A percentile compares a stretch with the other conserved stretches of the same genome.
Evolutionary conservation across 2,888 invertebrate species (phyloP).

Genomic region (Cinara cedri): DNA sequence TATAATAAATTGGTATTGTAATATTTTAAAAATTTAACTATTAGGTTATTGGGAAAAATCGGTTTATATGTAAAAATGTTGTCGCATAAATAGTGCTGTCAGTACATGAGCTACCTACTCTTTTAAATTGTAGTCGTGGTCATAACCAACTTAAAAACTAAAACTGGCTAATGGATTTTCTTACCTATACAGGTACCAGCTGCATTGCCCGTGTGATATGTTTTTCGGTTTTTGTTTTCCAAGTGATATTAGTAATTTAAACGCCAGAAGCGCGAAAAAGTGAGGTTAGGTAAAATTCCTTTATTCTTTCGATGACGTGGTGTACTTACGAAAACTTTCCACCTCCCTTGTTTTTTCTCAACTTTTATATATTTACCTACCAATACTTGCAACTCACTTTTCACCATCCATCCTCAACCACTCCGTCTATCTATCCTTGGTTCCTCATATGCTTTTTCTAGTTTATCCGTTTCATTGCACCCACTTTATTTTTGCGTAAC

Average conservation of each 20-base stretch:
- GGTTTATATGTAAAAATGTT: too few species aligned
- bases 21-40: too few species aligned
- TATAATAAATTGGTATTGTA: too few species aligned
- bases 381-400: background rate
- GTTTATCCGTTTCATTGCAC: background rate
- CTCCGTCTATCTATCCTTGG: background rate
- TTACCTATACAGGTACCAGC: background rate
- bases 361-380: too few species aligned
- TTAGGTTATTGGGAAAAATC: too few species aligned
- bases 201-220: slow-evolving; percentile 4
- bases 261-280: background rate
- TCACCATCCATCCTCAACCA: too few species aligned
- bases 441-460: too few species aligned
- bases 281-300: slow-evolving; percentile 9
- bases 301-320: background rate
- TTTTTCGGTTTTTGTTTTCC: slow-evolving; percentile 35
- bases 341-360: background rate
- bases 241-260: slow-evolving; percentile 50
- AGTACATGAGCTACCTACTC: too few species aligned
- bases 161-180: slow-evolving; percentile 39
- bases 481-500: background rate
- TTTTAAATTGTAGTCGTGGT: too few species aligned
- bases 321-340: slow-evolving; percentile 19
- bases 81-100: too few species aligned
- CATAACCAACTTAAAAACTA: slow-evolving; percentile 11